Base-by-base conservation (phyloP, 2,888 invertebrate species). In the Eucera pruinosa region DNA sequence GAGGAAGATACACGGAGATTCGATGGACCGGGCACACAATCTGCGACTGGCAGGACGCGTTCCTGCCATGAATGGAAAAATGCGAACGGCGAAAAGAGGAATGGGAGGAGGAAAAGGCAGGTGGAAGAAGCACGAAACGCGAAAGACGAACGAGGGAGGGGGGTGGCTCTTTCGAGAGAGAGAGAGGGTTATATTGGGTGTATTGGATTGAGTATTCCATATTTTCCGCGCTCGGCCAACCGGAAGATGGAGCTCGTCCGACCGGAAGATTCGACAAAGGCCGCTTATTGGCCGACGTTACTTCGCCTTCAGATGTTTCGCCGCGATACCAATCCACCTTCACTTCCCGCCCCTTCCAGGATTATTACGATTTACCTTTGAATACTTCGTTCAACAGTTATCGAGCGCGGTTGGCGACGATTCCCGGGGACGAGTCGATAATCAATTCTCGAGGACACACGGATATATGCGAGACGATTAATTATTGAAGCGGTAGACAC, bases 201-300 rank as follows among this genome's bases (percentile, higher is more conserved):
- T 87, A 89, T 87, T 88, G 87, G 86, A 86, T 88, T 78, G 88
- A 89, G 86, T 89, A 88, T 90, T 90, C 88, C 89, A 90, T 90
- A 91, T 90, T 90, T 91, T 90, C 88, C 78, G 82, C 83, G 88
- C 82, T 86, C 87, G 81, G 73, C 78, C 88, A 79, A 85, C 87
- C 87, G 89, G 90, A 90, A 90, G 90, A 88, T 85, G 81, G 82
- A 82, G 85, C 80, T 84, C 88, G 84, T 69, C 85, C 88, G 80
- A 84, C 86, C 87, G 87, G 87, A 90, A 90, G 86, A 89, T 88
- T 80, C 88, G 89, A 91, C 91, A 91, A 91, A 91, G 89, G 89
- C 86, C 77, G 78, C 87, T 91, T 91, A 91, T 91, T 90, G 90
- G 88, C 87, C 80, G 81, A 81, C 83, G 85, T 87, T 87, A 88